These are phyloP conservation scores for Phallusia fumigata DNA, from an alignment of 23 tunicate species.

Conservation along the genomic window DNA sequence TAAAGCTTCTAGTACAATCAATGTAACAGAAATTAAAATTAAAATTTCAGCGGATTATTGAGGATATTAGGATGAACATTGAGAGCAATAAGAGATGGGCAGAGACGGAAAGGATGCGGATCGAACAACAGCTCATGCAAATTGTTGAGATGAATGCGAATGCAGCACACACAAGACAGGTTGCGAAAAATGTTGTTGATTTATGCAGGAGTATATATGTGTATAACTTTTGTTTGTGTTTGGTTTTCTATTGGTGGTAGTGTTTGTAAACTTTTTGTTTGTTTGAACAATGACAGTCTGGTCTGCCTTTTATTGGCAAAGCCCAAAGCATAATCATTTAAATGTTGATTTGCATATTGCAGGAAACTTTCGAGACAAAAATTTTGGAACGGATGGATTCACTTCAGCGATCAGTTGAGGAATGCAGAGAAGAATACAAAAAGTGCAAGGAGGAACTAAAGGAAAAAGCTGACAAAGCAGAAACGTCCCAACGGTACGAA, in stretches of 20 bases:
- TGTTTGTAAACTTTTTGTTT: no score
- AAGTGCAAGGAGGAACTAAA: slow-evolving; percentile 59
- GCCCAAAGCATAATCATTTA: no score
- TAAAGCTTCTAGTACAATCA: no score
- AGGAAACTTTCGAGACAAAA: slow-evolving; percentile 73
- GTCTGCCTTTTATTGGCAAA: no score
- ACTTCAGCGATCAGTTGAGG: slow-evolving; percentile 67
- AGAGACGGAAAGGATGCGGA: slow-evolving; percentile 73
- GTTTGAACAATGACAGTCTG: no score
- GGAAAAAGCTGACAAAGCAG: slow-evolving; percentile 29
- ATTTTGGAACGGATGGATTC: slow-evolving; percentile 60
- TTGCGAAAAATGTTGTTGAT: background rate
- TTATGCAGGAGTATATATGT: no score
- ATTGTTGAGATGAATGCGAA: slow-evolving; percentile 64
- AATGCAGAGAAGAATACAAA: slow-evolving; percentile 42
- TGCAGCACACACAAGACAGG: slow-evolving; percentile 71
- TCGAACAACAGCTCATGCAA: slow-evolving; percentile 82
- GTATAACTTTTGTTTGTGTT: no score
- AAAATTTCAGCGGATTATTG: slow-evolving; percentile 65
- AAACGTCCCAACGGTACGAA: slow-evolving; percentile 26
- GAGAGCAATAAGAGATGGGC: slow-evolving; percentile 91
- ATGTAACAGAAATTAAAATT: no score
- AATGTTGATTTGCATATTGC: background rate
- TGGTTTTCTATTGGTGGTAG: no score
- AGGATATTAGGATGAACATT: slow-evolving; percentile 76